Evolutionary conservation across 2,888 invertebrate species (phyloP).

Genomic region (Cloeon dipterum): DNA sequence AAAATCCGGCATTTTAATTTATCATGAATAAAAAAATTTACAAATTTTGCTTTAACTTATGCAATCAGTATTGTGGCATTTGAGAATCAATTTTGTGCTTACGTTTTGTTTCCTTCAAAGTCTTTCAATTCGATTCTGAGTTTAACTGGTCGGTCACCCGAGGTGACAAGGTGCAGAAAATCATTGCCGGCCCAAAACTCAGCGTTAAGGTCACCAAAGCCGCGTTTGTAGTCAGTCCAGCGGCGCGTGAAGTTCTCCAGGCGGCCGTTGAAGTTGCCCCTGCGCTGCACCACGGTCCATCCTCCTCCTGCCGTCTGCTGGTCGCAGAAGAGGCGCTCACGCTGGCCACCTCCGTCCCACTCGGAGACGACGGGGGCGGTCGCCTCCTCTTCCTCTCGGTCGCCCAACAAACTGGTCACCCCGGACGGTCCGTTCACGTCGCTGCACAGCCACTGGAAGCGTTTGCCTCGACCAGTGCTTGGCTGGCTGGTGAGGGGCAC

Average conservation of each 20-base stretch:
- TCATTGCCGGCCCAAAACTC: slow-evolving; percentile 49
- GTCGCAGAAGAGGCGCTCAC: slow-evolving; percentile 22
- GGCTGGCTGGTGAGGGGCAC: background rate
- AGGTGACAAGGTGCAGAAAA: slow-evolving; percentile 17
- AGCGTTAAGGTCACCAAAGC: slow-evolving; percentile 41
- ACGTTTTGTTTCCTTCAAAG: slow-evolving; percentile 17
- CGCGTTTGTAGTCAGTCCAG: slow-evolving; percentile 41
- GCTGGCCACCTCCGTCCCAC: slow-evolving; percentile 1
- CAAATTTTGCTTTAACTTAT: background rate
- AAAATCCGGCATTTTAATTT: slow-evolving; percentile 2
- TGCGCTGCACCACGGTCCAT: slow-evolving; percentile 31
- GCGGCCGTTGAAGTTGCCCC: slow-evolving; percentile 16
- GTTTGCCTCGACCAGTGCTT: background rate
- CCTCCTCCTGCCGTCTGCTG: slow-evolving; percentile 34
- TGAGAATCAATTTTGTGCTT: too few relatives aligned
- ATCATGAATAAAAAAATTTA: slow-evolving; percentile 1
- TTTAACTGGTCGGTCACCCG: slow-evolving; percentile 11
- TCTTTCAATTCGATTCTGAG: slow-evolving; percentile 27
- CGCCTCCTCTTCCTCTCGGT: background rate
- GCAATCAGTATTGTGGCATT: too few relatives aligned
- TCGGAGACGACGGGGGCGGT: too few relatives aligned
- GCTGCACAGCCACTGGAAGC: background rate
- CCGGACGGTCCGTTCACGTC: background rate
- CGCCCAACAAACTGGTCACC: background rate
- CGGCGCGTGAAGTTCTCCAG: slow-evolving; percentile 33